Evolutionary conservation across 1,140 invertebrate species (phyloP), one percentile per base, ranked within the genome.

Genomic region (Aphelenchoides avenae): DNA sequence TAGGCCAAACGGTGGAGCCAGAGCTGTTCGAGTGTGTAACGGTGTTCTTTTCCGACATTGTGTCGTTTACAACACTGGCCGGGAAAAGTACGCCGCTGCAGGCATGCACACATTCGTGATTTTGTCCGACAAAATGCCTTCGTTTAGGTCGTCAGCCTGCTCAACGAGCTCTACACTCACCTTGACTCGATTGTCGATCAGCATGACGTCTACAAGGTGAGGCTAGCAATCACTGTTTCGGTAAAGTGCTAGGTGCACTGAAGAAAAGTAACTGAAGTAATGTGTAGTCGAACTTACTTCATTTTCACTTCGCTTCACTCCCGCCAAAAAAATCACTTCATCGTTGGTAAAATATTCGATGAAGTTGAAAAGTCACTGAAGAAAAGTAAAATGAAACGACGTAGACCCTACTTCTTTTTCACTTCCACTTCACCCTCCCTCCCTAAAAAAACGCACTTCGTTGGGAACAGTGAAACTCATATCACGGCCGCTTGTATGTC

Each of bases 11-110:
- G 0, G 89, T 94, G 5, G 85, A 87, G 61, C 89, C 91, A 1
- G 91, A 94, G 78, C 88, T 86, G 0, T 94, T 88, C 77, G 88
- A 92, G 66, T 85, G 84, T 73, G 90, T 93, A 18, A 80, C 80
- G 0, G 76, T 81, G 15, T 70, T 80, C 60, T 81, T 81, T 60
- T 78, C 85, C 26, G 90, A 94, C 77, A 93, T 94, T 68, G 90
- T 93, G 49, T 89, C 90, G 29, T 95, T 94, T 81, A 94, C 90
- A 37, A 87, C 86, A 33, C 88, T 94, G 59, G 90, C 89, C 2
- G 88, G 89, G 20, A 71, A 71, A 49, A 74, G 68, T 41, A 75
- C 71, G 1, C 79, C 79, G n/a, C 64, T 81, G 61, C 72, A 80
- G 62, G n/a, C n/a, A 15, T 46, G 46, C 9, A 49, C n/a, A 9